phyloP scores from a whole-genome alignment of 1,140 invertebrate genomes.

The Rhagoletis zephyria region DNA sequence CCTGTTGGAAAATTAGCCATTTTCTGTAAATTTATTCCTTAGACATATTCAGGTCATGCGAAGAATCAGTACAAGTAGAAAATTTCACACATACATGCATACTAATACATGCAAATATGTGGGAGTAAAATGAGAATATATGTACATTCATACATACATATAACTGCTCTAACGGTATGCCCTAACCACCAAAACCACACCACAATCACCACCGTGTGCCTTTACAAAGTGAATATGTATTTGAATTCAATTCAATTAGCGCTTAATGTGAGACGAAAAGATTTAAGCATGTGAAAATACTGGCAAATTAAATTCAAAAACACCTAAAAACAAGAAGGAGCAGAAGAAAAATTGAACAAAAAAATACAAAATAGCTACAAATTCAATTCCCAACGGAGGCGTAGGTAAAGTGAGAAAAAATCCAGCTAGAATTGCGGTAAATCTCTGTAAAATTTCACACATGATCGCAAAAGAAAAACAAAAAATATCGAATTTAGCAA shows the following conservation, averaged over 20 bases:
- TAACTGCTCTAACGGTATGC: neutral
- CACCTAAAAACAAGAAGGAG: neutral
- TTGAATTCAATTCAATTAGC: constrained; percentile 20
- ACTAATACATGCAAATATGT: neutral
- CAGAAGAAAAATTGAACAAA: neutral
- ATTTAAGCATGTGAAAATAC: neutral
- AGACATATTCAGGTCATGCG: no score
- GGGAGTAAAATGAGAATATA: neutral
- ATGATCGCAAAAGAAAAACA: neutral
- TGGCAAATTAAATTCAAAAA: neutral
- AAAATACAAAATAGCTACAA: neutral
- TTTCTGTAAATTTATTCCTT: no score
- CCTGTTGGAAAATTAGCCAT: no score
- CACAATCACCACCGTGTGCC: neutral
- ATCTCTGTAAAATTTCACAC: constrained; percentile 41
- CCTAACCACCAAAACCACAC: neutral
- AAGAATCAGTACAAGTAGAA: neutral
- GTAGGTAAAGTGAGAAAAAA: neutral
- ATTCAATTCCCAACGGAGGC: neutral
- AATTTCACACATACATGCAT: neutral
- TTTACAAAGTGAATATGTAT: neutral
- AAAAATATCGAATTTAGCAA: neutral
- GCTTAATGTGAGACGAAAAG: constrained; percentile 29
- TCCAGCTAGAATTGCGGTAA: constrained; percentile 6
- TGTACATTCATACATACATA: neutral